Evolutionary conservation across 2,888 invertebrate genomes (phyloP), one percentile per base, ranked within the genome.

Genomic region (Trichacis sp.): DNA sequence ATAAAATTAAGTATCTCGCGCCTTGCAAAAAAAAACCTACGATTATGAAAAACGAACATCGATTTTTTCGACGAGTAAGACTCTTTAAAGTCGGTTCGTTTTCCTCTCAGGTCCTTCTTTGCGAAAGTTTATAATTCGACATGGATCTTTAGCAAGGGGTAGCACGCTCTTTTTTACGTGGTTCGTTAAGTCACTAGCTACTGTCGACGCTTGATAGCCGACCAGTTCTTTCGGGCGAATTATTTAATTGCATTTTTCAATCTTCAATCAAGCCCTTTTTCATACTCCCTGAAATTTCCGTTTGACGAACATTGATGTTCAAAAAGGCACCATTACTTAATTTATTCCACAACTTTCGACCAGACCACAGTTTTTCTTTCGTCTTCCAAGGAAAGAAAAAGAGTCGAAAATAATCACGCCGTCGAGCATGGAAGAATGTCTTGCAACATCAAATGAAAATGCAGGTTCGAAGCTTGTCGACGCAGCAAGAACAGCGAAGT

Each of bases 151-250:
- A 40, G 40, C 12, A 40, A 40, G 40, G 40, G 40, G 40, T 40
- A 14, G 40, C 40, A 2, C 8, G 12, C 40, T 40, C 40, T 40
- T 40, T 40, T 40, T 40, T 40, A 40, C 14, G 40, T 40, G 40
- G 40, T 40, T 40, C 40, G 40, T 40, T 40, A 40, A 40, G 40
- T 40, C 40, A 40, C 40, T 14, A 40, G 40, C 40, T 40, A 15
- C 40, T 15, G 40, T 14, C 40, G 40, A 40, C 40, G 40, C n/a
- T 40, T 40, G 40, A 40, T 40, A 40, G 40, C 40, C 40, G 40
- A 40, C 40, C 40, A 14, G 40, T 40, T 40, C 40, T 40, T 40
- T 14, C 40, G 40, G 14, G 40, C 40, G 40, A 40, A 40, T 40
- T 40, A 40, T 40, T 40, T 40, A 40, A 40, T 40, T 14, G 15